Base-by-base conservation (phyloP, 2,797 vertebrate genomes). In the Bradypus variegatus region DNA sequence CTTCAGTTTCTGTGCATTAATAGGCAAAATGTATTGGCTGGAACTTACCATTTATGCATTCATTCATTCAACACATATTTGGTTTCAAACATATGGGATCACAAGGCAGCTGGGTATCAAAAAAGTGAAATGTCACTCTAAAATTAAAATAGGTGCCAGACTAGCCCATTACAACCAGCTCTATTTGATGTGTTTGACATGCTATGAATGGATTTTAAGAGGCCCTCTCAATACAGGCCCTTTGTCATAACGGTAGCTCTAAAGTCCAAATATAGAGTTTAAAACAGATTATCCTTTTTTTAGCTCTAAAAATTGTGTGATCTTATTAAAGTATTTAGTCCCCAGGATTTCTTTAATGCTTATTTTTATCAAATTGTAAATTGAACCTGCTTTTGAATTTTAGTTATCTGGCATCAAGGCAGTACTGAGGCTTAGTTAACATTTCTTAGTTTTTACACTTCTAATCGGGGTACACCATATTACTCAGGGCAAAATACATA, bases 351-450 rank as follows among this genome's bases (percentile, higher is more conserved):
- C 23, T 77, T 85, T 53, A 48, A 78, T 70, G 31, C 21, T 77
- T 64, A 86, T 88, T 93, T 83, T 13, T 89, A 89, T 55, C 53
- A 77, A 88, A 33, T n/a, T 88, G 9, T 45, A 70, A 91, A 92
- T 3, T 6, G 2, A 94, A 73, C n/a, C 45, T 88, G 62, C 41
- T 41, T 83, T 93, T 55, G 62, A 73, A 67, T 91, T 88, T 90
- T 90, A 65, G 2, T 93, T 73, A 38, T 64, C 41, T 27, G 45
- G 36, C 36, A 65, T 80, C 78, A 65, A 69, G 55, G 76, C 45
- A 91, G 67, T 67, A 76, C 36, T 27, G 58, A 82, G 73, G 50
- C 27, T 93, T 84, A 64, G 69, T 48, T 93, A 91, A 91, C 36
- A 90, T 65, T 89, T 94, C 84, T 89, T 86, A 38, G 29, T 33